Percentiles rank a stretch among this genome's conserved stretches.
Evolutionary conservation across 2,113 vertebrate species (phyloP).

Genomic region (Cyanistes caeruleus): DNA sequence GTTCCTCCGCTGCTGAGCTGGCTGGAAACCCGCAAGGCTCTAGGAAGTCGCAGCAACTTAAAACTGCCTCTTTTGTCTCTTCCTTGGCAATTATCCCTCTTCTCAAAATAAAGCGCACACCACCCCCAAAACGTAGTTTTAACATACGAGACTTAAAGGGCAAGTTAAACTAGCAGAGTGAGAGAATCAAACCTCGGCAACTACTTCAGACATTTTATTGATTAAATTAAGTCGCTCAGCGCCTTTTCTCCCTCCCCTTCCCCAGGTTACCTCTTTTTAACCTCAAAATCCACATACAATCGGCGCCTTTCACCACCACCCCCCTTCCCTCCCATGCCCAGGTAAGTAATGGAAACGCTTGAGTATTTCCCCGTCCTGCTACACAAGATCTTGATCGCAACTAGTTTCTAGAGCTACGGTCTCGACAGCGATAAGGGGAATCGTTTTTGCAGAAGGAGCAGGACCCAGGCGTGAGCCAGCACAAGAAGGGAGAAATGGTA

Average conservation of each 20-base stretch:
- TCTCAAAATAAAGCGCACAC: neutral
- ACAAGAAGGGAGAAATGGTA: neutral
- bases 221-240: neutral
- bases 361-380: neutral
- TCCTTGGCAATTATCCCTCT: slow-evolving; percentile 28
- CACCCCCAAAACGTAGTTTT: neutral
- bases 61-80: slow-evolving; percentile 36
- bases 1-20: neutral
- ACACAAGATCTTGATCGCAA: neutral
- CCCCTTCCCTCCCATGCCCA: neutral
- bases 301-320: neutral
- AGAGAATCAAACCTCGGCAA: neutral
- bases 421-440: neutral
- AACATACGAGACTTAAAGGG: neutral
- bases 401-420: neutral
- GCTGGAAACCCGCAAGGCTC: neutral
- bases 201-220: neutral
- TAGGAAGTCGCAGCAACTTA: neutral
- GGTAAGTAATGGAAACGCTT: neutral
- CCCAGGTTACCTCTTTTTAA: neutral
- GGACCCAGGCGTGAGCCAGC: neutral
- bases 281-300: neutral
- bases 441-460: neutral
- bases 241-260: neutral
- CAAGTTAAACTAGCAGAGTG: neutral